Percentiles rank a stretch among this genome's conserved stretches.
phyloP scores from a whole-genome alignment of 2,888 invertebrate species.

The Calameuta filiformis region DNA sequence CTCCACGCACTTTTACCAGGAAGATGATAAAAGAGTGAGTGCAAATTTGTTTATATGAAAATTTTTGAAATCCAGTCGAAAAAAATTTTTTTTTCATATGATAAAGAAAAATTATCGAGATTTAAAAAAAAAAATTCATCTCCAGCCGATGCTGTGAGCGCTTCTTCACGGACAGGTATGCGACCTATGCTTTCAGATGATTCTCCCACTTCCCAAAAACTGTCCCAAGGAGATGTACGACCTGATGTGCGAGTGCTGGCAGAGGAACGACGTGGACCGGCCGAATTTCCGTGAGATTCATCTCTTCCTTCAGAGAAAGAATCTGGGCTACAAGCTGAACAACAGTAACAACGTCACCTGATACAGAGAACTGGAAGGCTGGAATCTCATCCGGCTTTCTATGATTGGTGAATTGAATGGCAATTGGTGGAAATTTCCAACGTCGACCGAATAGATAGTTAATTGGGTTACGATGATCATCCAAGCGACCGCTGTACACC shows the following conservation, averaged over 20 bases:
- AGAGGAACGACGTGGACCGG: conserved; percentile 79
- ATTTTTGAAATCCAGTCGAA: neutral
- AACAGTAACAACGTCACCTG: conserved; percentile 56
- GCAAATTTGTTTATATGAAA: neutral
- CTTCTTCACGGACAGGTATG: too few relatives aligned
- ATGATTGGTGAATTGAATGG: conserved; percentile 63
- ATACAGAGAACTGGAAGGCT: conserved; percentile 63
- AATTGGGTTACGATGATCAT: neutral
- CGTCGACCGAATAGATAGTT: neutral
- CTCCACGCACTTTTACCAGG: conserved; percentile 81
- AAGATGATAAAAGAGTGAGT: conserved; percentile 77
- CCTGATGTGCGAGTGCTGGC: conserved; percentile 89
- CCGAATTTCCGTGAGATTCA: conserved; percentile 88
- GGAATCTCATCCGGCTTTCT: conserved; percentile 61
- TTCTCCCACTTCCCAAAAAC: conserved; percentile 78
- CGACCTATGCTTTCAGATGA: conserved; percentile 45
- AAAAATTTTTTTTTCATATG: too few relatives aligned
- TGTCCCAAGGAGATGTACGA: conserved; percentile 89
- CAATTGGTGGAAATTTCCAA: conserved; percentile 57
- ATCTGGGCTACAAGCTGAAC: conserved; percentile 69
- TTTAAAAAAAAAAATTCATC: too few relatives aligned
- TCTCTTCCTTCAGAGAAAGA: conserved; percentile 84
- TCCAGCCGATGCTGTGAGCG: too few relatives aligned
- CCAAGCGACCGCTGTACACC: too few relatives aligned
- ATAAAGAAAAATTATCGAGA: too few relatives aligned